Evolutionary conservation across 2,888 invertebrate genomes (phyloP).

Genomic region (Idaea straminata): DNA sequence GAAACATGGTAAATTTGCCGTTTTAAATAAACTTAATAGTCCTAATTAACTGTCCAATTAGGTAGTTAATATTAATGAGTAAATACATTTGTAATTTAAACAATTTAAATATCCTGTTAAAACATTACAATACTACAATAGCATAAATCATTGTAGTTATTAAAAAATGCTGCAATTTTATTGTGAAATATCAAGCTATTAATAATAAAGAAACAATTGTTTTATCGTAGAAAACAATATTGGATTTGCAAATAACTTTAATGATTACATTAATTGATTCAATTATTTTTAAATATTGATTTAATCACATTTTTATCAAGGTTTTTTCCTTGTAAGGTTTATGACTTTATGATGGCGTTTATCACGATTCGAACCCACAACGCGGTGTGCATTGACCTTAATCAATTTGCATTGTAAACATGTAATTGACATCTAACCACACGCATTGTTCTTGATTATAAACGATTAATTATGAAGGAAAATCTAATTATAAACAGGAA

Average conservation of each 20-base stretch:
- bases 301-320: not conserved
- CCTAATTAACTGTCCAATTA: no score
- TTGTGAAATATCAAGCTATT: not conserved
- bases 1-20: no score
- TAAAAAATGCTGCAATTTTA: not conserved
- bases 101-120: not conserved
- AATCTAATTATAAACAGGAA: no score
- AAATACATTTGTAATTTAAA: not conserved
- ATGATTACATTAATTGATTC: not conserved
- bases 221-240: not conserved
- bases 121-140: not conserved
- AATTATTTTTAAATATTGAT: not conserved
- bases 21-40: no score
- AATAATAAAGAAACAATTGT: not conserved
- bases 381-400: conserved; percentile 9
- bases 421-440: not conserved
- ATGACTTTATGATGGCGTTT: no score
- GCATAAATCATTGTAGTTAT: not conserved
- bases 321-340: not conserved
- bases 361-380: conserved; percentile 13
- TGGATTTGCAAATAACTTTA: not conserved
- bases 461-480: no score
- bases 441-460: not conserved
- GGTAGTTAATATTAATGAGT: no score
- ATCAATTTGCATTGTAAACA: conserved; percentile 11